These are phyloP conservation scores for Naja naja DNA, from an alignment of 2,113 vertebrate species.

Conservation along the genomic window DNA sequence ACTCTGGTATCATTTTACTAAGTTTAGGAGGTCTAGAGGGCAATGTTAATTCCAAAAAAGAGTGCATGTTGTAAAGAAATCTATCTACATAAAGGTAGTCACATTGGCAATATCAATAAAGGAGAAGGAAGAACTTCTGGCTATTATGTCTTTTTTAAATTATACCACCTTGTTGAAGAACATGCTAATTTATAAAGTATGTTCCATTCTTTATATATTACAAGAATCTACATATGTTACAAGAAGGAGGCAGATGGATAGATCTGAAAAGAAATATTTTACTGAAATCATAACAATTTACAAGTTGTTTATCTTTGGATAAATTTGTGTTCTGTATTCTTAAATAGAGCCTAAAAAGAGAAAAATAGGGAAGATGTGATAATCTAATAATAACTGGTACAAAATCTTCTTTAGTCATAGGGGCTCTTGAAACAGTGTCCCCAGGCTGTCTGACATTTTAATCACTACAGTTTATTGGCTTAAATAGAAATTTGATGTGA, in stretches of 20 bases:
- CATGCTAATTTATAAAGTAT: not conserved
- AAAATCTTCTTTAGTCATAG: not conserved
- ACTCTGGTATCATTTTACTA: conserved; percentile 50
- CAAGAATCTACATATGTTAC: not conserved
- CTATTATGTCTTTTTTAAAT: conserved; percentile 27
- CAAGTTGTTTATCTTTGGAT: not conserved
- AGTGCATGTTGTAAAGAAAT: conserved; percentile 67
- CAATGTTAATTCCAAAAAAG: conserved; percentile 68
- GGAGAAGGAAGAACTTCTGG: conserved; percentile 55
- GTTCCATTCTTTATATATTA: not conserved
- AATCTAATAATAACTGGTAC: not conserved
- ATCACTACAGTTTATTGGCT: not conserved
- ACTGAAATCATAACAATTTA: not conserved
- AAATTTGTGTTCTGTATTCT: not conserved
- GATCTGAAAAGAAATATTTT: not conserved
- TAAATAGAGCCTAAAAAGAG: not conserved
- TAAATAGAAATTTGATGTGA: not conserved
- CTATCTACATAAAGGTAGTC: conserved; percentile 89
- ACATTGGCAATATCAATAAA: conserved; percentile 90
- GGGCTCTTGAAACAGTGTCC: not conserved
- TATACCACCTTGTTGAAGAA: not conserved
- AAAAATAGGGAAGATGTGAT: not conserved
- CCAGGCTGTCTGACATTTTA: not conserved
- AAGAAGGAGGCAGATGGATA: not conserved
- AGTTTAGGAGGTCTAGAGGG: conserved; percentile 59